phyloP scores from a whole-genome alignment of 2,797 vertebrate species.

The Moxostoma hubbsi region DNA sequence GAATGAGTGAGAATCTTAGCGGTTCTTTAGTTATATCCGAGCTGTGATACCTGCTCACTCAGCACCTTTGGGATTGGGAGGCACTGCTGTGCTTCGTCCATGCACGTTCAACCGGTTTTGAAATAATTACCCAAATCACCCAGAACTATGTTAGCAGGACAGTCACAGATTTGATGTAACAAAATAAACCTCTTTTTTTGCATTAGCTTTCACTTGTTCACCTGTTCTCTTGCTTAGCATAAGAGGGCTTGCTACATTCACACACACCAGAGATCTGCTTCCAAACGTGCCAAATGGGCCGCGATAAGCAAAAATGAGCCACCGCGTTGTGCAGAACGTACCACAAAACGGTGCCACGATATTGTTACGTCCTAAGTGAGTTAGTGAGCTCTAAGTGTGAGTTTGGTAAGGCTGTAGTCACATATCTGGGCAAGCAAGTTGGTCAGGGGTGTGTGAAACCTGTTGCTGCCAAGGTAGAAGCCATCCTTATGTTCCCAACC shows the following conservation, averaged over 20 bases:
- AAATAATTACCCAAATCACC: constrained; percentile 60
- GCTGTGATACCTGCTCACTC: constrained; percentile 9
- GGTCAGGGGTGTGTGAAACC: no score
- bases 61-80: background rate
- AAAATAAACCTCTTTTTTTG: constrained; percentile 23
- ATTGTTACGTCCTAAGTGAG: no score
- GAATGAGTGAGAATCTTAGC: background rate
- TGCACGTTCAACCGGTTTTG: constrained; percentile 32
- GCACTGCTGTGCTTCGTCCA: constrained; percentile 19
- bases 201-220: constrained; percentile 16
- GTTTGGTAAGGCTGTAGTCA: no score
- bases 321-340: no score
- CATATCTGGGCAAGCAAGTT: no score
- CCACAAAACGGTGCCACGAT: no score
- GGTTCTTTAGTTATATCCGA: background rate
- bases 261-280: background rate
- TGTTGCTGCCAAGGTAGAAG: no score
- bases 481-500: no score
- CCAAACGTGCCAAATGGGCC: no score
- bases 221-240: background rate
- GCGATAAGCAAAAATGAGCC: no score
- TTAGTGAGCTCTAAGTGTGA: no score
- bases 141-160: constrained; percentile 58
- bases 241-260: background rate
- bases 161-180: background rate